Evolutionary conservation across 2,113 vertebrate genomes (phyloP).

Genomic region (Eulacestoma nigropectus): DNA sequence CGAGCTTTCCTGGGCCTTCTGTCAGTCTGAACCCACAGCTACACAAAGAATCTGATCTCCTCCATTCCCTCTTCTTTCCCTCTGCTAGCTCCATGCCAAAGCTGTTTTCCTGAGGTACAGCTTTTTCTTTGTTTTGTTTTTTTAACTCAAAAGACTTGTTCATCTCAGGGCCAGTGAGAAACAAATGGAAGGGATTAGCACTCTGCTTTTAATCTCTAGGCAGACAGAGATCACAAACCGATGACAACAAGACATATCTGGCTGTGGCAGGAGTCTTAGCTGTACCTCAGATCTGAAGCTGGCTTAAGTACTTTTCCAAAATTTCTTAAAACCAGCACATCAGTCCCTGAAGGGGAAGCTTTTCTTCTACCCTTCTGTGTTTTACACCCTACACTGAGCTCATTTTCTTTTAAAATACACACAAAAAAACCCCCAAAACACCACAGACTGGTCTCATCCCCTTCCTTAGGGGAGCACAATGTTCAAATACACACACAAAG

Average conservation of each 20-base stretch:
- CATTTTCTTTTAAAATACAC: background rate
- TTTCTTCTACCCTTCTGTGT: background rate
- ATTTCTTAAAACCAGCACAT: background rate
- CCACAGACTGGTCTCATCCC: background rate
- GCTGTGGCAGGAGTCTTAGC: background rate
- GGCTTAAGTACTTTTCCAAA: background rate
- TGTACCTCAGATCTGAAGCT: background rate
- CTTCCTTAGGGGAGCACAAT: background rate
- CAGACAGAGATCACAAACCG: background rate
- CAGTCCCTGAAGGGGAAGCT: background rate
- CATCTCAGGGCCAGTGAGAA: background rate
- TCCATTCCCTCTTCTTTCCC: background rate
- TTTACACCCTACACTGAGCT: background rate
- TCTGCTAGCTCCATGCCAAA: background rate
- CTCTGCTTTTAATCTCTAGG: background rate
- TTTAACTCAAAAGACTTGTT: background rate
- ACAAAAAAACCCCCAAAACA: too few species aligned
- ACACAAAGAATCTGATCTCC: background rate
- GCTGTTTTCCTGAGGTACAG: background rate
- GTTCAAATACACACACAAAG: background rate
- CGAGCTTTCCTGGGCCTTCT: background rate
- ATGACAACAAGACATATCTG: background rate
- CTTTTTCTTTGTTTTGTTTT: background rate
- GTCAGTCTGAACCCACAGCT: background rate
- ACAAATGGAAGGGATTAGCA: background rate